These are phyloP conservation scores for Panzeria rudis DNA, from an alignment of 2,888 invertebrate genomes.

Conservation along the genomic window DNA sequence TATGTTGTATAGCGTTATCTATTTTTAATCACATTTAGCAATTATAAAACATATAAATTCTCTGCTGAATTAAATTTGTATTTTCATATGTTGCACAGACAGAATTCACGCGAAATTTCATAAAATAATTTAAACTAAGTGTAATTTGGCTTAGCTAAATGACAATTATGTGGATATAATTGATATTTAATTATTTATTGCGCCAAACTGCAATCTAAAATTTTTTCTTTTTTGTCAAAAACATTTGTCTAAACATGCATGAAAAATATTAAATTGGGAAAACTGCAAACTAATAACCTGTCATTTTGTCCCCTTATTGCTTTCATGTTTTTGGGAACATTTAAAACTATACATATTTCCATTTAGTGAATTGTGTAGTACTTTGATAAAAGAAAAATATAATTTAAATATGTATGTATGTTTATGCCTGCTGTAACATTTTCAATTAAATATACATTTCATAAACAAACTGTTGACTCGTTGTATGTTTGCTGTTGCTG, in stretches of 20 bases:
- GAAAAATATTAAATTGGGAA: constrained; percentile 2
- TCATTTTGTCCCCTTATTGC: constrained; percentile 31
- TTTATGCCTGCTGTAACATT: constrained; percentile 56
- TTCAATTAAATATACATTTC: constrained; percentile 71
- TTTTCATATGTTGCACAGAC: not conserved
- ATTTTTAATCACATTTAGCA: constrained; percentile 17
- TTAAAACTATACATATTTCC: constrained; percentile 19
- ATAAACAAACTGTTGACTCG: constrained; percentile 71
- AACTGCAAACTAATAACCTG: constrained; percentile 59
- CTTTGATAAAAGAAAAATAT: constrained; percentile 22
- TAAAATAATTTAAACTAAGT: constrained; percentile 3
- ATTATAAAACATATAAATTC: not conserved
- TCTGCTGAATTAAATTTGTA: constrained; percentile 20
- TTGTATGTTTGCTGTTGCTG: constrained; percentile 22
- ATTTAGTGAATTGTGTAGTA: constrained; percentile 31
- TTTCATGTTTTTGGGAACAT: constrained; percentile 4
- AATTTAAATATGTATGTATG: constrained; percentile 43
- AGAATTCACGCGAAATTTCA: not conserved
- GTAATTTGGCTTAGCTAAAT: constrained; percentile 33
- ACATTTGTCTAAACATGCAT: not conserved
- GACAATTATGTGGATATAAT: constrained; percentile 38
- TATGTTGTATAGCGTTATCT: not conserved
- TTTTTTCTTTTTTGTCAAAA: not conserved
- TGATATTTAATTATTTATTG: constrained; percentile 54
- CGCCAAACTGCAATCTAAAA: constrained; percentile 12